Evolutionary conservation across 2,113 vertebrate genomes (phyloP), one percentile per base, ranked within the genome.

Genomic region (Mustela lutreola): DNA sequence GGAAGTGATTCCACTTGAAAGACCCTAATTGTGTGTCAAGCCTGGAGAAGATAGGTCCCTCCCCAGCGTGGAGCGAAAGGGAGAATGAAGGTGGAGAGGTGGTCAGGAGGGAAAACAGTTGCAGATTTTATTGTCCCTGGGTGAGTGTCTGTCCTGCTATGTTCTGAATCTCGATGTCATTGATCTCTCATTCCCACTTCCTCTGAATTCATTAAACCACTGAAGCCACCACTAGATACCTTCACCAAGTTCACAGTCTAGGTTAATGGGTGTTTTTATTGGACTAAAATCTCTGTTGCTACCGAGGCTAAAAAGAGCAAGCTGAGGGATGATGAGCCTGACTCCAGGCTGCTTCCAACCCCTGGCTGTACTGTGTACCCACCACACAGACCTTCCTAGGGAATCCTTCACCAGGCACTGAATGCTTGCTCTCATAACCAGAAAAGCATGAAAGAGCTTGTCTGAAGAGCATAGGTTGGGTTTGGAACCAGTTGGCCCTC

Each of bases 221-320:
- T 80, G 81, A 95, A 97, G 97, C 73, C 81, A 60, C 26, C 91
- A 42, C 98, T 98, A 96, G 56, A 93, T 97, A 98, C 82, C 65
- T 97, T 97, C 86, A 95, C 42, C 85, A 97, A 98, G 93, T 95
- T 98, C 67, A 58, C 91, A 91, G 58, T 11, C 50, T 63, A 98
- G 96, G 91, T 65, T 97, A 86, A 83, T 98, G 96, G 96, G 50
- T 97, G 97, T 96, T 97, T 98, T 76, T 89, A 56, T 71, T 91
- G 56, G 21, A 89, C n/a, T 83, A 53, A 60, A 28, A 82, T 85
- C 16, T 91, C 80, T 81, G 9, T 82, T 78, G 31, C 80, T 78
- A 50, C 50, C 22, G 36, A 96, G 56, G 24, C 48, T 60, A 24
- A 60, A 78, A 97, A 79, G 53, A 88, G 45, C 39, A 92, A 91